Percentiles rank a stretch among this genome's conserved stretches.
Evolutionary conservation across 2,888 invertebrate genomes (phyloP).

Genomic region (Gastrophysa polygoni): DNA sequence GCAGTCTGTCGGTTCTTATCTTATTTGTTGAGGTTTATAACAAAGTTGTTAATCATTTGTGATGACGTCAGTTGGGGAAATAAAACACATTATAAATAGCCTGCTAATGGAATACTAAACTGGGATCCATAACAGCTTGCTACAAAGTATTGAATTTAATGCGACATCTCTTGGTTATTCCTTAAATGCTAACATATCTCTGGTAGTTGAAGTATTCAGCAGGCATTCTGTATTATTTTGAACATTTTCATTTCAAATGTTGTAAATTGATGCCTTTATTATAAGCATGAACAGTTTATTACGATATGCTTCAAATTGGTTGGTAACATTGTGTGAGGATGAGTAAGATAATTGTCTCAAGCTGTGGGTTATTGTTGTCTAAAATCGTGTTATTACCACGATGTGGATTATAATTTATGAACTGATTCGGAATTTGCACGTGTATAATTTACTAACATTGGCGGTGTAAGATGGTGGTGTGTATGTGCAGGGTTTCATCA

Average conservation of each 20-base stretch:
- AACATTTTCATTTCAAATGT: too few species aligned
- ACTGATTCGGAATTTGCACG: conserved; percentile 22
- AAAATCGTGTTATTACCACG: too few species aligned
- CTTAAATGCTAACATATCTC: too few species aligned
- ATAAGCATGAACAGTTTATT: too few species aligned
- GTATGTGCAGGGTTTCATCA: conserved; percentile 50
- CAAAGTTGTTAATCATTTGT: not conserved
- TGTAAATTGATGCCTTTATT: too few species aligned
- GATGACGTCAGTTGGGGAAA: not conserved
- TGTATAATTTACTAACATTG: conserved; percentile 41
- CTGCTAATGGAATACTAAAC: not conserved
- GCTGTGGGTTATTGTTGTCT: too few species aligned
- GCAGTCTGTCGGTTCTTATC: not conserved
- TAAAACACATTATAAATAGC: not conserved
- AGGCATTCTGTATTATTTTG: too few species aligned
- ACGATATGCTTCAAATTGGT: too few species aligned
- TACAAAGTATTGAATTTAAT: not conserved
- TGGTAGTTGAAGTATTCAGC: too few species aligned
- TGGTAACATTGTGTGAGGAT: too few species aligned
- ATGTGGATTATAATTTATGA: too few species aligned
- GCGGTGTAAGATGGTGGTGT: conserved; percentile 49
- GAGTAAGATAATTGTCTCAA: too few species aligned
- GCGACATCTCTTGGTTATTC: not conserved
- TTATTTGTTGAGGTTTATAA: not conserved
- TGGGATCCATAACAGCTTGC: not conserved